Conservation (phyloP, 2,113 vertebrate genomes). For the mouse (Mus musculus) region GRCm39 chr13:28700501-28701000, state of each 20-base stretch:
- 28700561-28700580: not conserved
- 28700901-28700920: slow-evolving; percentile 64
- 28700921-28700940: slow-evolving; percentile 68
- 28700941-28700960: slow-evolving; percentile 33
- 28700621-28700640: not conserved
- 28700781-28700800: slow-evolving; percentile 58
- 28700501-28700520: not conserved
- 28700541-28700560: not conserved
- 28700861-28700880: slow-evolving; percentile 60
- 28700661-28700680: not conserved
- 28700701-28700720: slow-evolving; percentile 24
- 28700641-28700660: not conserved
- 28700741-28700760: slow-evolving; percentile 38
- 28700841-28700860: slow-evolving; percentile 68
- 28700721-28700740: slow-evolving; percentile 28
- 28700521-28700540: not conserved
- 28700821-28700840: slow-evolving; percentile 57
- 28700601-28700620: not conserved
- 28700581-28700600: not conserved
- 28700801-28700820: slow-evolving; percentile 65
- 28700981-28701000: too few relatives aligned
- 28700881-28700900: slow-evolving; percentile 40
- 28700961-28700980: not conserved
- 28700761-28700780: slow-evolving; percentile 13
- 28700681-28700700: not conserved